Conservation (phyloP, 2,113 vertebrate species). For the Cynopterus brachyotis region DNA sequence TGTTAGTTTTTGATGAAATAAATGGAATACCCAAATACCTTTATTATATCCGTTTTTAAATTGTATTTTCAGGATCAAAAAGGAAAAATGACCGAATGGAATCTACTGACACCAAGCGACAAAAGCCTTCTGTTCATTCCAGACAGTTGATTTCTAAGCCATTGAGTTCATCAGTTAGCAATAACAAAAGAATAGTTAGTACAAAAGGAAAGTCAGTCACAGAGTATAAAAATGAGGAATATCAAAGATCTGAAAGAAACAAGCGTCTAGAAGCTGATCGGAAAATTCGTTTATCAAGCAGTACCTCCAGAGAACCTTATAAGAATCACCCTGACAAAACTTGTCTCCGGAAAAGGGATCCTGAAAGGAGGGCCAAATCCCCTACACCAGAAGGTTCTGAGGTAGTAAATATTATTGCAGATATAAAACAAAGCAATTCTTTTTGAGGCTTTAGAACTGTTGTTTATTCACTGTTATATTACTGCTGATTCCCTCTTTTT, state of each 20-base stretch:
- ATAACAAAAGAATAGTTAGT: conserved; percentile 88
- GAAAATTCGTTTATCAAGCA: conserved; percentile 85
- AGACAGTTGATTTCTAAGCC: conserved; percentile 90
- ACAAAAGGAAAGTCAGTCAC: conserved; percentile 81
- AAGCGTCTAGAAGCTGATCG: conserved; percentile 88
- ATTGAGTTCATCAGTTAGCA: conserved; percentile 85
- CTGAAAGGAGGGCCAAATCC: conserved; percentile 89
- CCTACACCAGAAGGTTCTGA: conserved; percentile 87
- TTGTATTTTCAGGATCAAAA: conserved; percentile 90
- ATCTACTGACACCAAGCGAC: conserved; percentile 89
- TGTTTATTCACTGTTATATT: conserved; percentile 76
- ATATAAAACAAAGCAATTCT: conserved; percentile 78
- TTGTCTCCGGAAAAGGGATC: conserved; percentile 87
- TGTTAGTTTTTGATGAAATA: conserved; percentile 40
- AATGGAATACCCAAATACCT: not conserved
- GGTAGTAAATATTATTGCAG: conserved; percentile 85
- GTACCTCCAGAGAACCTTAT: conserved; percentile 84
- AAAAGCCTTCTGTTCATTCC: conserved; percentile 89
- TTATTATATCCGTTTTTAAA: conserved; percentile 43
- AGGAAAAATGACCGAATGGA: conserved; percentile 94
- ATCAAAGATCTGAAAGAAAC: conserved; percentile 88
- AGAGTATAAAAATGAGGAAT: conserved; percentile 90
- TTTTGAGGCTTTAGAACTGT: conserved; percentile 79
- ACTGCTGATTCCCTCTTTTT: conserved; percentile 84
- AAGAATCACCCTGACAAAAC: conserved; percentile 89